phyloP scores from a whole-genome alignment of 2,113 vertebrate genomes.

The Brachypteracias leptosomus region DNA sequence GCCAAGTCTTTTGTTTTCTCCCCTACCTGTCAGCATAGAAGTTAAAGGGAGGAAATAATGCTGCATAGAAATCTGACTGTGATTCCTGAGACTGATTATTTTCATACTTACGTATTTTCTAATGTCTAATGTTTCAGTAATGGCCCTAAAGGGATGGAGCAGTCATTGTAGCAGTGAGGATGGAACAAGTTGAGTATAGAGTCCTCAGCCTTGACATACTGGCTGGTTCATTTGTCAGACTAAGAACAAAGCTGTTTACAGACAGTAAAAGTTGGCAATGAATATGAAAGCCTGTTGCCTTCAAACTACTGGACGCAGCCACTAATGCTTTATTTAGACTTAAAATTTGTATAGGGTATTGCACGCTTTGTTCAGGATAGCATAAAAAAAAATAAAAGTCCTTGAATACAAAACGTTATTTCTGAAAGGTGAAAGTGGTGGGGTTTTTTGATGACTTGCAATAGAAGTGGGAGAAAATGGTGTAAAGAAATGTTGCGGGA shows the following conservation, averaged over 20 bases:
- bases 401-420: neutral
- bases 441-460: neutral
- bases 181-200: constrained; percentile 14
- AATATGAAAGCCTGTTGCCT: constrained; percentile 46
- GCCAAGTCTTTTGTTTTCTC: neutral
- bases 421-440: neutral
- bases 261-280: constrained; percentile 28
- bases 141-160: constrained; percentile 49
- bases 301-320: constrained; percentile 15
- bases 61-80: constrained; percentile 36
- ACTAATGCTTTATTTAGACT: constrained; percentile 47
- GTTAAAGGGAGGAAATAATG: constrained; percentile 20
- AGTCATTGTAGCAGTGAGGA: constrained; percentile 37
- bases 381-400: neutral
- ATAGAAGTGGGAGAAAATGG: neutral
- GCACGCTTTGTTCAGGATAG: neutral
- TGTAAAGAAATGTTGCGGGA: neutral
- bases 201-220: constrained; percentile 54
- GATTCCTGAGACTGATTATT: constrained; percentile 37
- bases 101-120: constrained; percentile 56
- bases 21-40: neutral
- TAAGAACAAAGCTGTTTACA: constrained; percentile 64
- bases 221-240: constrained; percentile 63
- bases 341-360: constrained; percentile 22
- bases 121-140: constrained; percentile 51